Evolutionary conservation across 2,113 vertebrate genomes (phyloP), one percentile per base, ranked within the genome.

Genomic region (Caloenas nicobarica): DNA sequence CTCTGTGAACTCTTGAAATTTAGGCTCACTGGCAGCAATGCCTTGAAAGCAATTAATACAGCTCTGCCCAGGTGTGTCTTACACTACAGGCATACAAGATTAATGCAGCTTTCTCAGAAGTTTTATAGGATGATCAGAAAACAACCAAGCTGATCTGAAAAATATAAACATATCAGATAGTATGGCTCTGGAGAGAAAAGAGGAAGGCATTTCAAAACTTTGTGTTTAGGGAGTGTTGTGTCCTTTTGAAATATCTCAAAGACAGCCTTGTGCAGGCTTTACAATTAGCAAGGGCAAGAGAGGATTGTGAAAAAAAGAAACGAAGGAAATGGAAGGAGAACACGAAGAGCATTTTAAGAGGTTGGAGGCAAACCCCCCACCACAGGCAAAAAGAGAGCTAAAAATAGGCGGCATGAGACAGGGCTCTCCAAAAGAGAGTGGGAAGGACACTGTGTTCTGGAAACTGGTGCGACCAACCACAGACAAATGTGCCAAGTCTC

Each of bases 381-480:
- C 65, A 74, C 0, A 77, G 81, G 84, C 73, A 87, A 89, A 93
- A 91, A 87, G 31, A 65, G 36, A 92, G 80, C 87, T 96, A 95
- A 97, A 95, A 95, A 95, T 95, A 95, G 91, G 69, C 66, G 91
- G 81, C 86, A 84, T 72, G 70, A 89, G 84, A 91, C 86, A 84
- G 61, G 38, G 25, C 78, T 87, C 86, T 93, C 81, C 81, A 0
- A 97, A 95, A 89, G 81, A 89, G 38, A 95, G 36, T 0, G n/a
- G 83, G 89, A 91, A 97, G 96, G 86, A 96, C 96, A 95, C 86
- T 40, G 65, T 95, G 95, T 97, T 95, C 95, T 95, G 81, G 83
- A 96, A 95, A 85, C 73, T 65, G 86, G 93, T 91, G 84, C 48
- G 81, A 91, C 81, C 81, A 89, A 69, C 62, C 58, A 51, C 76